Conservation (phyloP, 2,113 vertebrate genomes). For the Thomomys bottae region DNA sequence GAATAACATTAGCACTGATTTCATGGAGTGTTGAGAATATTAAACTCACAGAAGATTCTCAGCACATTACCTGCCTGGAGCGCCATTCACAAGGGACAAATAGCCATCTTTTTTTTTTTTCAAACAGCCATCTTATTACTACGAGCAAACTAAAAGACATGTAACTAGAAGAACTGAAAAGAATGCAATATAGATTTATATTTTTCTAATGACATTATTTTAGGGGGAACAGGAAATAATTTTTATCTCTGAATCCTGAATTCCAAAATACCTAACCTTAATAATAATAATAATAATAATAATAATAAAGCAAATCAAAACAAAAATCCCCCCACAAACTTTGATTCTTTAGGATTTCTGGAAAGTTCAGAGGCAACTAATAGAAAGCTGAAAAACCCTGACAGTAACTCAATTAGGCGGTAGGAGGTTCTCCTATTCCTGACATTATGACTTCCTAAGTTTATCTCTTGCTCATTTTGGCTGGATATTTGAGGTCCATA, state of each 20-base stretch:
- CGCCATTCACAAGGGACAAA: not conserved
- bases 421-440: not conserved
- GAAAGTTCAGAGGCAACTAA: not conserved
- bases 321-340: not conserved
- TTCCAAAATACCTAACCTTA: slow-evolving; percentile 24
- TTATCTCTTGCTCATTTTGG: not conserved
- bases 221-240: not conserved
- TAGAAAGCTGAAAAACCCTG: too few species aligned
- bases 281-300: too few species aligned
- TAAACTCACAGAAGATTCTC: not conserved
- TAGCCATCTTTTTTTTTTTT: not conserved
- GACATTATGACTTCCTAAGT: not conserved
- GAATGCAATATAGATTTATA: not conserved
- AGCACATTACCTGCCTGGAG: not conserved
- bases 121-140: not conserved
- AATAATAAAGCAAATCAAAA: too few species aligned
- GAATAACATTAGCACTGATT: not conserved
- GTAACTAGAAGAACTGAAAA: not conserved
- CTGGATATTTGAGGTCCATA: not conserved
- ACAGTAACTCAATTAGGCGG: not conserved
- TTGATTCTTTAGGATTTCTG: not conserved
- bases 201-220: not conserved
- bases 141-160: not conserved
- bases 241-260: not conserved
- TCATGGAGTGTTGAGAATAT: too few species aligned